Base-by-base conservation (phyloP, 2,113 vertebrate genomes). In the Pygathrix nemaeus region DNA sequence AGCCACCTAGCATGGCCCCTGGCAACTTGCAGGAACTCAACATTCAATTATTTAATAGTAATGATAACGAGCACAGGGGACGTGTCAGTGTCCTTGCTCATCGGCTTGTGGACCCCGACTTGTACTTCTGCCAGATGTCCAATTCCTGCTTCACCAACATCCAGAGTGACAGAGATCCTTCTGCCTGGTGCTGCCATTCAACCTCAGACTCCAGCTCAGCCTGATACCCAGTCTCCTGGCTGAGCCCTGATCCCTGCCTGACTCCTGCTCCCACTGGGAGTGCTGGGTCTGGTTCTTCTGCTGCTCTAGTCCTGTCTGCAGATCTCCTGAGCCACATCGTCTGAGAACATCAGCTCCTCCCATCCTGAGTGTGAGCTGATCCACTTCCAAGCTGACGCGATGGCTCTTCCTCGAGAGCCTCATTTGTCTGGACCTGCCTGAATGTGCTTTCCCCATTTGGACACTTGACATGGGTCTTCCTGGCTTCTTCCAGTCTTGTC, bases 291-390 rank as follows among this genome's bases (percentile, higher is more conserved):
- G 35, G 18, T 2, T 64, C 55, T 21, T 80, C 45, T 2, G 45
- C 16, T 2, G 18, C 52, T 55, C 21, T 6, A 1, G 38, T 3
- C 11, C 55, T 7, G 13, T 14, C 35, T 76, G 27, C 11, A n/a
- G 45, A 48, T 59, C 13, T 21, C 59, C 73, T 7, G 61, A 35
- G n/a, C 52, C n/a, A 9, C 23, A 50, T 30, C 1, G 8, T 2
- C 1, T 7, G 43, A n/a, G 35, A 32, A 5, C 21, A 38, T 11
- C 10, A 43, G 30, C 12, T 35, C 16, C 85, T 55, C 18, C 20
- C 8, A 14, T 8, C 50, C 0, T 0, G 5, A 52, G 27, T 40
- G 52, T 12, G 32, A 18, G 32, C 13, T 0, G 52, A 48, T 8
- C 16, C 59, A 30, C 55, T 18, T 25, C 17, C 6, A 11, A 20